Evolutionary conservation across 2,797 vertebrate species (phyloP), one percentile per base, ranked within the genome.

Genomic region (Knipowitschia caucasica): DNA sequence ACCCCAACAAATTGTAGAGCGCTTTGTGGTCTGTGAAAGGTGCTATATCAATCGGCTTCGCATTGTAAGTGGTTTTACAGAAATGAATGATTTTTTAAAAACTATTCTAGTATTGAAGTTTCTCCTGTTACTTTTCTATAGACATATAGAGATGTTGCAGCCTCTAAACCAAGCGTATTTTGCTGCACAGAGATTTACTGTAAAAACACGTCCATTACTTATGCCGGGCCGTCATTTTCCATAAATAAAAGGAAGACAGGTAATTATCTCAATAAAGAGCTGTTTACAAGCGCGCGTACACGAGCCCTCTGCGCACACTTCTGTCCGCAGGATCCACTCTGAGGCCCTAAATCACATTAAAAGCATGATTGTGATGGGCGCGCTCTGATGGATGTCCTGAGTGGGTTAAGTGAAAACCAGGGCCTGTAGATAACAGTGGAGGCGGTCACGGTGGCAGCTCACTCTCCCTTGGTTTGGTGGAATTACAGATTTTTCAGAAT

Each of bases 341-440:
- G 21, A 29, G 39, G n/a, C 0, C 50, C 47, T 53, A 33, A 56
- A 64, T 67, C 53, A 47, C 3, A 46, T 46, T 46, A 46, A 46
- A 46, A 46, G 44, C 44, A 47, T 52, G 18, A 42, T 30, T 56
- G 7, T 68, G 44, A 52, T 62, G 25, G 21, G 36, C 52, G 29
- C 30, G 54, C 21, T 52, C 5, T 15, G 33, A 53, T 53, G 21
- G 15, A 34, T 24, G 29, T 7, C 18, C 20, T n/a, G 53, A 53
- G 35, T 4, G 21, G 17, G 8, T 55, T 23, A 46, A 53, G 53
- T 46, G 12, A 40, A 53, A 59, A 50, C 50, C 42, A 15, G 23
- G 20, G 15, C 11, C 20, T 49, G 24, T 23, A 45, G 38, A 51
- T 35, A 17, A 33, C 38, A 1, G 17, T 2, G 1, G 18, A 1